Base-by-base conservation (phyloP, 1,140 invertebrate species). In the Olivierus martensii region DNA sequence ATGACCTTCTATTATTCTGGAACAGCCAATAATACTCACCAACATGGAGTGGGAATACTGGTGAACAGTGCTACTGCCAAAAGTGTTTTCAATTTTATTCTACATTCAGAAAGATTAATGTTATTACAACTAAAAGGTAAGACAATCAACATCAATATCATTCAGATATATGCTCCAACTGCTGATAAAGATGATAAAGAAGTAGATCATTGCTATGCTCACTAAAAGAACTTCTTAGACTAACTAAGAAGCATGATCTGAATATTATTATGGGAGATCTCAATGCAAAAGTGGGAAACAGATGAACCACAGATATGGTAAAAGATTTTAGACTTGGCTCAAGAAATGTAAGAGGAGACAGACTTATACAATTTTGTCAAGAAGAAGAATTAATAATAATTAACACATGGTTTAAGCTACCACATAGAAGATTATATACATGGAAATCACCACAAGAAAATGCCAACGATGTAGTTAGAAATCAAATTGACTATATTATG, bases 201-300 rank as follows among this genome's bases (percentile, higher is more conserved):
- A 3, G 36, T 37, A 12, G 15, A 49, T 14, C 36, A 37, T 18
- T 49, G 5, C 18, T 49, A 49, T 19, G 46, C 36, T 17, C 46
- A 37, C 12, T 49, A 38, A 15, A 49, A 15, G 38, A 5, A 37
- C 28, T 28, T 9, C 28, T 28, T 28, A 4, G 9, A 6, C 28
- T 28, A 6, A 28, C 36, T 18, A 36, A 49, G 37, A 49, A 37
- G 37, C 46, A 49, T 18, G 36, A 36, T 5, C n/a, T 15, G 5
- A 34, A 34, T 14, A 47, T 47, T n/a, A 19, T 47, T n/a, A 47
- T 47, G 46, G 46, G 46, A 36, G 46, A 45, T 45, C 17, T 45
- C 7, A 45, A 45, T 45, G 15, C 34, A 15, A 37, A 49, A 17
- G 18, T 36, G 14, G 34, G 34, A 15, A 6, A 36, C 3, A 37